phyloP scores from a whole-genome alignment of 2,888 invertebrate genomes.

The Drosophila merina region DNA sequence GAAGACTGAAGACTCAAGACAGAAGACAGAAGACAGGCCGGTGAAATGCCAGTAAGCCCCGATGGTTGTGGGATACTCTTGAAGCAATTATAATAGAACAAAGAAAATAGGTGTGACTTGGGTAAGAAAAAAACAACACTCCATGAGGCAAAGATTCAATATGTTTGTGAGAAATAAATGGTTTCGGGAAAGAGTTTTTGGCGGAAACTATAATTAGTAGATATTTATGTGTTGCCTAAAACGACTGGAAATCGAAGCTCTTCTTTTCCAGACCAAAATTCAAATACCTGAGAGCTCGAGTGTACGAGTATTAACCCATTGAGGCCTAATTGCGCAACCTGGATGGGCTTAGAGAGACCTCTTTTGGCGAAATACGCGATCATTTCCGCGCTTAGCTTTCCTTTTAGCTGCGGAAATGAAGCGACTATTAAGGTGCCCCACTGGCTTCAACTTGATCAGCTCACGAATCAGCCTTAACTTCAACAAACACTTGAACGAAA shows the following conservation, averaged over 20 bases:
- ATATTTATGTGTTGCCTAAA: background rate
- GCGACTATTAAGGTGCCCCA: slow-evolving; percentile 63
- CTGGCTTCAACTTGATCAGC: slow-evolving; percentile 36
- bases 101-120: slow-evolving; percentile 4
- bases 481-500: slow-evolving; percentile 26
- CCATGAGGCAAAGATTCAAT: background rate
- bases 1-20: slow-evolving; percentile 12
- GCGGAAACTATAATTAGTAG: slow-evolving; percentile 2
- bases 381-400: slow-evolving; percentile 65
- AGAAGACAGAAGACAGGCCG: slow-evolving; percentile 20
- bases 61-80: slow-evolving; percentile 33
- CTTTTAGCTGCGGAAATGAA: slow-evolving; percentile 64
- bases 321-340: slow-evolving; percentile 70
- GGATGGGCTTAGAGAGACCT: slow-evolving; percentile 46
- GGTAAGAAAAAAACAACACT: background rate
- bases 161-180: background rate
- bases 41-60: slow-evolving; percentile 38
- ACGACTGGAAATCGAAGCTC: background rate
- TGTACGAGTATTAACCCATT: slow-evolving; percentile 2
- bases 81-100: slow-evolving; percentile 24
- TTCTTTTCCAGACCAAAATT: slow-evolving; percentile 7
- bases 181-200: background rate
- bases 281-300: slow-evolving; percentile 8
- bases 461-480: slow-evolving; percentile 30
- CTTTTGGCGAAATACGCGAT: slow-evolving; percentile 74